Conservation (phyloP, 1,140 invertebrate species). For the Diploscapter pachys region DNA sequence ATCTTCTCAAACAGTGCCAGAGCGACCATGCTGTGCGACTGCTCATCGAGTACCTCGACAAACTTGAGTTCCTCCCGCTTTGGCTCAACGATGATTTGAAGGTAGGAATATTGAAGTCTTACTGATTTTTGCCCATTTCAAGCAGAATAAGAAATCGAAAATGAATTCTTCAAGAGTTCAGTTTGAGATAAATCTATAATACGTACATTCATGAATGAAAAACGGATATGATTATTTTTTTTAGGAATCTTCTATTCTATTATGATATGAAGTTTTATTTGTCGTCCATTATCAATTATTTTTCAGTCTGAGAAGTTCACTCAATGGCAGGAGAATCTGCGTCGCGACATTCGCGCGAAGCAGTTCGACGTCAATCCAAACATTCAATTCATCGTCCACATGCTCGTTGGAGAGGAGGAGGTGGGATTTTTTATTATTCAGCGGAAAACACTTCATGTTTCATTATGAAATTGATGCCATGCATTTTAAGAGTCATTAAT, state of each 20-base stretch:
- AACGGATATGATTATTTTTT: not conserved
- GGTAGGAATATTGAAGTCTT: not conserved
- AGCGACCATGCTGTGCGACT: not conserved
- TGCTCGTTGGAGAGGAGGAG: constrained; percentile 6
- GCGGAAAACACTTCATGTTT: not conserved
- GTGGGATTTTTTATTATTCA: not conserved
- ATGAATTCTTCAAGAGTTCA: not conserved
- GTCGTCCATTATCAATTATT: no score
- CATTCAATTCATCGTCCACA: not conserved
- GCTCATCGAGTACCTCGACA: not conserved
- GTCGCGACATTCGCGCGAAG: not conserved
- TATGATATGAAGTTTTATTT: no score
- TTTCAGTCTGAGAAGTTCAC: constrained; percentile 3
- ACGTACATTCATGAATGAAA: no score
- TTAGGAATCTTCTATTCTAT: not conserved
- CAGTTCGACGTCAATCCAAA: constrained; percentile 5
- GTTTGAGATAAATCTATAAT: not conserved
- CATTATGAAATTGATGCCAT: not conserved
- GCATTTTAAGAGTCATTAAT: not conserved
- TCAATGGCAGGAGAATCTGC: constrained; percentile 5
- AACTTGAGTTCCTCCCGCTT: not conserved
- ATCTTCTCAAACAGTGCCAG: not conserved
- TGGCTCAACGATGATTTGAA: constrained; percentile 6
- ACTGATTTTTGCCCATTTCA: not conserved
- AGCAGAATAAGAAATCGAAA: not conserved